Evolutionary conservation across 2,888 invertebrate genomes (phyloP), one percentile per base, ranked within the genome.

Genomic region (Drosophila ustulata): DNA sequence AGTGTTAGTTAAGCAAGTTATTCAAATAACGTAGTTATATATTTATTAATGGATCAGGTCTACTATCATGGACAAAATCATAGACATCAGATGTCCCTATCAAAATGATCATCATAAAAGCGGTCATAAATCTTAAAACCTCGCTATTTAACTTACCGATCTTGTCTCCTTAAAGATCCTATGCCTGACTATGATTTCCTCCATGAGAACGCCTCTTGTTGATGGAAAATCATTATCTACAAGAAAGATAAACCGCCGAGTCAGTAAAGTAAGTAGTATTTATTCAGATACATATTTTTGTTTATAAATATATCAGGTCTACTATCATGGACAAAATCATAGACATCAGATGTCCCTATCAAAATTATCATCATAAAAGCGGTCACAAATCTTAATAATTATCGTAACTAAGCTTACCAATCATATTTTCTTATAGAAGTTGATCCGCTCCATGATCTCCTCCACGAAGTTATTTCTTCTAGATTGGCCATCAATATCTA

Each of bases 31-130:
- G 18, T 18, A 18, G 18, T 18, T 18, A 18, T 18, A 18, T 18
- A 18, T 18, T 1, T 18, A 7, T 7, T 2, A 4, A 6, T 30
- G 5, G 5, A 47, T 26, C 32, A 56, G 32, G 8, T 56, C 3
- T 55, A 41, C 8, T 26, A 23, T 41, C 39, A 30, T 34, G n/a
- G n/a, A 59, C 41, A 43, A 50, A 25, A 2, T 43, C 30, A 50
- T 41, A 9, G 32, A 30, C 30, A 50, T 43, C 41, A 32, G 9
- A 13, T 59, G 23, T 50, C 58, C 37, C 23, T 58, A 37, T 57
- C 18, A 57, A 57, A 32, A 43, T n/a, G 25, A 13, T 58, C 39
- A 39, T 49, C 30, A 49, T 7, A 11, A 8, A 11, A n/a, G 7
- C 23, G n/a, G 13, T 39, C n/a, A 13, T 6, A 39, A 2, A 13